Evolutionary conservation across 2,888 invertebrate species (phyloP), one percentile per base, ranked within the genome.

Genomic region (Ctena decussata): DNA sequence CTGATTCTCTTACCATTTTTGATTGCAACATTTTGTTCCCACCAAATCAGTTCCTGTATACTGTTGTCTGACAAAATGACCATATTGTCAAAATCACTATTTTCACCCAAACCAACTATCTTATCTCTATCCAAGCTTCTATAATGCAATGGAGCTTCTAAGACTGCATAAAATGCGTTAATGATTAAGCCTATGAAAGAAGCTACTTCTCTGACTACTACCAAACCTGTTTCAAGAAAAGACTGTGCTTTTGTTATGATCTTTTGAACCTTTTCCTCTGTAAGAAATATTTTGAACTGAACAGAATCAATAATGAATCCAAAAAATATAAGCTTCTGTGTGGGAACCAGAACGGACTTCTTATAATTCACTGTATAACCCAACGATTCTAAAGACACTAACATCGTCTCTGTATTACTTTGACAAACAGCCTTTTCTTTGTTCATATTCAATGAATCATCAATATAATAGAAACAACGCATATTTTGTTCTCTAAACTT

Each of bases 361-460:
- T 82, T 18, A 15, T 60, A n/a, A 84, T 84, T 82, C 1, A 85
- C 35, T 39, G 18, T 37, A 65, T 57, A 77, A 24, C 87, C 87
- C 24, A 87, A 44, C 6, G 74, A 39, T 37, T 77, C 46, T 41
- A 81, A 39, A 30, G 69, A 69, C 30, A 80, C 35, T 15, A 73
- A 71, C 49, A 85, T 60, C 12, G 49, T 35, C 15, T 70, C 21
- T 18, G 79, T 60, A 77, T 89, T 82, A 12, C 27, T 44, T 35
- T 5, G 11, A 60, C 80, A 84, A 30, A 46, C 30, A 1, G 41
- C n/a, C 27, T n/a, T 35, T 21, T 37, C 27, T 41, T 77, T 30
- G 77, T 86, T 77, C 79, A 84, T 87, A 74, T 82, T 82, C 3
- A 90, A 15, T 37, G 89, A 90, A 80, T 90, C 87, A 82, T 89